A percentile compares a stretch with the other conserved stretches of the same genome.
These are phyloP conservation scores for Sebastes trivittatus DNA, from an alignment of 2,797 vertebrate genomes.

Conservation along the genomic window DNA sequence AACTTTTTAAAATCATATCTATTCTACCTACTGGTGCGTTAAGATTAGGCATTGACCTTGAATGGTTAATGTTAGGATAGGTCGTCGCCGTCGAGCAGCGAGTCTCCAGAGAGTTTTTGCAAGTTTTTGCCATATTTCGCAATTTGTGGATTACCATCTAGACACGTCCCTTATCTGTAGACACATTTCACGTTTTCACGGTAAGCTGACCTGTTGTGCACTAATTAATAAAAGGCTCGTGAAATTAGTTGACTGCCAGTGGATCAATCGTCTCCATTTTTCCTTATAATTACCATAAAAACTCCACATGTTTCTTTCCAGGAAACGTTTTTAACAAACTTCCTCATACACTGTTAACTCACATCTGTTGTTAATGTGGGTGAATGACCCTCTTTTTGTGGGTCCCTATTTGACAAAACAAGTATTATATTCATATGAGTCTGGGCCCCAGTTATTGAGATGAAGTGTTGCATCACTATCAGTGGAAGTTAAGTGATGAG, in stretches of 20 bases:
- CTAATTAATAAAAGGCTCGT: not conserved
- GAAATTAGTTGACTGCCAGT: not conserved
- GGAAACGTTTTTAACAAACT: not conserved
- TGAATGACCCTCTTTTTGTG: not conserved
- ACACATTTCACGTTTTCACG: not conserved
- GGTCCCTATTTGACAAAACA: not conserved
- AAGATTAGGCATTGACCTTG: too few species aligned
- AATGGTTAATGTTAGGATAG: too few species aligned
- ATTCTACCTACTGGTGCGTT: too few species aligned
- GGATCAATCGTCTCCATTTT: not conserved
- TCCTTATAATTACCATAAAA: not conserved
- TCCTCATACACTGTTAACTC: not conserved
- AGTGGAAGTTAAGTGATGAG: not conserved
- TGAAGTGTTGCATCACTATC: not conserved
- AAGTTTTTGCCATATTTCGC: too few species aligned
- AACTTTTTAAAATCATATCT: too few species aligned
- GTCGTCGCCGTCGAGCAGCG: too few species aligned
- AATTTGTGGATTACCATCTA: too few species aligned
- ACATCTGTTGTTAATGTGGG: not conserved
- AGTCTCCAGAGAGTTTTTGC: too few species aligned
- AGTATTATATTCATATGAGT: not conserved
- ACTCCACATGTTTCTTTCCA: not conserved
- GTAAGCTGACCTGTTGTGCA: not conserved
- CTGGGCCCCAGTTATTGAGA: not conserved
- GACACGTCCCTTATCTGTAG: not conserved